phyloP scores from a whole-genome alignment of 2,888 invertebrate genomes.

The Tetheella fluctuosa region DNA sequence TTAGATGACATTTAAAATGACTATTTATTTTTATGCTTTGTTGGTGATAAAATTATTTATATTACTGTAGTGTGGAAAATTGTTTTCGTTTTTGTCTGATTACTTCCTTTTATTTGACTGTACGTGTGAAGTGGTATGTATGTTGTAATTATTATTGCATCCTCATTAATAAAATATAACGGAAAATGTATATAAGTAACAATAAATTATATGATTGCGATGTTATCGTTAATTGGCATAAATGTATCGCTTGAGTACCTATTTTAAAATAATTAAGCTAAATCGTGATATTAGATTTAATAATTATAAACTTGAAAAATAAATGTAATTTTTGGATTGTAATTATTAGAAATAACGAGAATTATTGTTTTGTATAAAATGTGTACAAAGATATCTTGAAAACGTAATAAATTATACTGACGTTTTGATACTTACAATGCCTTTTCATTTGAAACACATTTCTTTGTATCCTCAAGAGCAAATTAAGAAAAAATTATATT shows the following conservation, averaged over 20 bases:
- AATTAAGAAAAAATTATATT: constrained; percentile 31
- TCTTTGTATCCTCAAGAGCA: constrained; percentile 22
- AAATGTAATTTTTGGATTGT: constrained; percentile 83
- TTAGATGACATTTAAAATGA: background rate
- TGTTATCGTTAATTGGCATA: constrained; percentile 72
- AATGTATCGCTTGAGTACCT: constrained; percentile 75
- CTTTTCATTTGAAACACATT: constrained; percentile 57
- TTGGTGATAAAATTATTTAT: background rate
- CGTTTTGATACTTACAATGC: constrained; percentile 80
- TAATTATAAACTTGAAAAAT: constrained; percentile 79
- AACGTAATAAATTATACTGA: constrained; percentile 83
- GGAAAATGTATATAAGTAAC: constrained; percentile 49
- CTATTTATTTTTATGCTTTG: background rate
- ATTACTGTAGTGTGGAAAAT: background rate
- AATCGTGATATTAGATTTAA: constrained; percentile 84
- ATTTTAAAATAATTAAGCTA: constrained; percentile 79
- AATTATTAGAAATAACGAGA: constrained; percentile 81
- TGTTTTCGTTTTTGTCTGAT: background rate
- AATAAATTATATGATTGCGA: constrained; percentile 59
- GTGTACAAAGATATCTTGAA: constrained; percentile 82
- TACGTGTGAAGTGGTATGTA: constrained; percentile 34
- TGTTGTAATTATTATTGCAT: constrained; percentile 49
- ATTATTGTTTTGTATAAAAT: constrained; percentile 84
- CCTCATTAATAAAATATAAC: constrained; percentile 36
- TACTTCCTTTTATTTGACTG: constrained; percentile 22